Percentiles rank a stretch among this genome's conserved stretches.
Conservation (phyloP, 1,140 invertebrate genomes). For the Drosophila parabipectinata region DNA sequence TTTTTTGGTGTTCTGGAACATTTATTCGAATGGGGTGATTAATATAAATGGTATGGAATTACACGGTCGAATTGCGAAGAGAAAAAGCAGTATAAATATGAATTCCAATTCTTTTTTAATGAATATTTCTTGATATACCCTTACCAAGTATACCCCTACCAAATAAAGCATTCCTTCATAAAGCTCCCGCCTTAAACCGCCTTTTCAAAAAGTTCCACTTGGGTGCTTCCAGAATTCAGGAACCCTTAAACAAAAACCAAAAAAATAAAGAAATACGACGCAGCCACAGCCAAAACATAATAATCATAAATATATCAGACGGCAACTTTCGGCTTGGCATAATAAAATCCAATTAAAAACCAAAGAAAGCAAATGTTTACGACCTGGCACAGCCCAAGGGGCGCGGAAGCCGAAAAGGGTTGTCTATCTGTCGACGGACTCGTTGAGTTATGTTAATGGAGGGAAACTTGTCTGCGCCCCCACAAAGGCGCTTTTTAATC, state of each 20-base stretch:
- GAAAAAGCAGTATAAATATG: background rate
- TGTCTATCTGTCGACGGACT: constrained; percentile 48
- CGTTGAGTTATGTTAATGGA: constrained; percentile 75
- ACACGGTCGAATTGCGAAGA: background rate
- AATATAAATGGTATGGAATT: background rate
- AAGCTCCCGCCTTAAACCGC: background rate
- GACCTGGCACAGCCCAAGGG: constrained; percentile 55
- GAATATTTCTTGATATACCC: background rate
- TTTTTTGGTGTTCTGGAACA: background rate
- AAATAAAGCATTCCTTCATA: background rate
- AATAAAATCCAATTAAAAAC: constrained; percentile 82
- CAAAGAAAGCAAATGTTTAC: constrained; percentile 80
- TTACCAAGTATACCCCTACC: background rate
- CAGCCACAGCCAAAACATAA: constrained; percentile 71
- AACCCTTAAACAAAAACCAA: constrained; percentile 24
- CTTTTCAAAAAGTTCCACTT: constrained; percentile 11
- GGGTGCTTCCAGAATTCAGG: constrained; percentile 44
- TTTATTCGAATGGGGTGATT: background rate
- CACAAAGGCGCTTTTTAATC: constrained; percentile 36
- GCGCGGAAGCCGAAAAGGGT: constrained; percentile 51
- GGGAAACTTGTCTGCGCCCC: constrained; percentile 59
- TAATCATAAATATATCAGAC: constrained; percentile 80
- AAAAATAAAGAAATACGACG: constrained; percentile 24
- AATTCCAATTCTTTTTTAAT: background rate
- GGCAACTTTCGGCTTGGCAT: constrained; percentile 75